Conservation (phyloP, 2,888 invertebrate genomes). For the Dendrolimus pini region DNA sequence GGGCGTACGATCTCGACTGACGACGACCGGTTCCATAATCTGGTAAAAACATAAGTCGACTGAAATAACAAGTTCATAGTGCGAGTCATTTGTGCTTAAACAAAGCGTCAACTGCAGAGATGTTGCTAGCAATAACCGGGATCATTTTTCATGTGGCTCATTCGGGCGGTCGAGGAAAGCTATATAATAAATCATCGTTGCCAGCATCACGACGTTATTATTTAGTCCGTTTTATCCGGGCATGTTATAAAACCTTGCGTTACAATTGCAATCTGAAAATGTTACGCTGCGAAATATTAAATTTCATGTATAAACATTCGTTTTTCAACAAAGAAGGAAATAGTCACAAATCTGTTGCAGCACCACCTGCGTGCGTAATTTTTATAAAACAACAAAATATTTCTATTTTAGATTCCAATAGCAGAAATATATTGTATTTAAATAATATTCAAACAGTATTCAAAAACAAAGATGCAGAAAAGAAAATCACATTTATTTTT, state of each 20-base stretch:
- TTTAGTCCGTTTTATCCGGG: slow-evolving; percentile 66
- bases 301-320: too few species aligned
- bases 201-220: slow-evolving; percentile 70
- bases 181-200: slow-evolving; percentile 74
- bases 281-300: background rate
- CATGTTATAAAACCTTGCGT: slow-evolving; percentile 52
- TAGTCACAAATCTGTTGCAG: too few species aligned
- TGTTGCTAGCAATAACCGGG: slow-evolving; percentile 68
- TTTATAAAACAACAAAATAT: too few species aligned
- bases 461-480: too few species aligned
- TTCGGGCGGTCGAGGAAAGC: slow-evolving; percentile 71
- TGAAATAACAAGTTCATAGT: slow-evolving; percentile 65
- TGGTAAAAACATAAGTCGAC: slow-evolving; percentile 54
- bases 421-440: too few species aligned
- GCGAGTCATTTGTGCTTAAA: slow-evolving; percentile 74
- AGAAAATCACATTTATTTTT: too few species aligned
- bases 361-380: too few species aligned
- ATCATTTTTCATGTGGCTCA: slow-evolving; percentile 76
- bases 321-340: too few species aligned
- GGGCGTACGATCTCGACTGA: slow-evolving; percentile 14
- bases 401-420: too few species aligned
- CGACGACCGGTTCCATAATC: slow-evolving; percentile 28
- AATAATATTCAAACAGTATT: too few species aligned
- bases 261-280: slow-evolving; percentile 2
- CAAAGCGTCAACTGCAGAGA: slow-evolving; percentile 74